Percentiles rank a stretch among this genome's conserved stretches.
Conservation (phyloP, 1,140 invertebrate genomes). For the Drosophila watanabei region DNA sequence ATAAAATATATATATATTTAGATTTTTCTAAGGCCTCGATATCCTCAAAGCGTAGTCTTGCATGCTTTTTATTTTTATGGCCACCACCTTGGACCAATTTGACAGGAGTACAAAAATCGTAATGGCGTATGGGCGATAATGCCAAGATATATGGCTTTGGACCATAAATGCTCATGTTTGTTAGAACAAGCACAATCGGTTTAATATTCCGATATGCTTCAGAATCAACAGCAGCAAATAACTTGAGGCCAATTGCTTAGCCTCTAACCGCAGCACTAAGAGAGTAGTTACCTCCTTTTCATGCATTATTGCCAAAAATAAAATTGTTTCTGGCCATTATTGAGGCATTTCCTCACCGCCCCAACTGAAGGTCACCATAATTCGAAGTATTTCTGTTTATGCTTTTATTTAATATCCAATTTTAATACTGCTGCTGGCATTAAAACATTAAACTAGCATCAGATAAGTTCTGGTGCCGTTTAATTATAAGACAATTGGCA, state of each 20-base stretch:
- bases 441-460: constrained; percentile 25
- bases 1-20: neutral
- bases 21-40: neutral
- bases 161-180: constrained; percentile 34
- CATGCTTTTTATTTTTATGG: constrained; percentile 24
- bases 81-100: constrained; percentile 70
- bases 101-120: constrained; percentile 59
- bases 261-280: neutral
- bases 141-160: constrained; percentile 30
- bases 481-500: constrained; percentile 70
- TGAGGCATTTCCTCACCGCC: constrained; percentile 18
- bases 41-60: constrained; percentile 2
- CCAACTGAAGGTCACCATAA: constrained; percentile 31
- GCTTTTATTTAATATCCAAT: constrained; percentile 25
- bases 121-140: constrained; percentile 58
- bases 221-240: constrained; percentile 3
- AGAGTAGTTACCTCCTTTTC: too few relatives aligned
- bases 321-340: constrained; percentile 5
- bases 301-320: constrained; percentile 4
- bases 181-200: constrained; percentile 29
- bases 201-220: constrained; percentile 18
- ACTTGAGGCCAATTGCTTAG: constrained; percentile 12
- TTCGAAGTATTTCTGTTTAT: constrained; percentile 16
- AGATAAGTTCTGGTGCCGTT: constrained; percentile 59
- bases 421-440: constrained; percentile 15